Evolutionary conservation across 2,113 vertebrate species (phyloP), one percentile per base, ranked within the genome.

Genomic region (Cephalopterus ornatus): DNA sequence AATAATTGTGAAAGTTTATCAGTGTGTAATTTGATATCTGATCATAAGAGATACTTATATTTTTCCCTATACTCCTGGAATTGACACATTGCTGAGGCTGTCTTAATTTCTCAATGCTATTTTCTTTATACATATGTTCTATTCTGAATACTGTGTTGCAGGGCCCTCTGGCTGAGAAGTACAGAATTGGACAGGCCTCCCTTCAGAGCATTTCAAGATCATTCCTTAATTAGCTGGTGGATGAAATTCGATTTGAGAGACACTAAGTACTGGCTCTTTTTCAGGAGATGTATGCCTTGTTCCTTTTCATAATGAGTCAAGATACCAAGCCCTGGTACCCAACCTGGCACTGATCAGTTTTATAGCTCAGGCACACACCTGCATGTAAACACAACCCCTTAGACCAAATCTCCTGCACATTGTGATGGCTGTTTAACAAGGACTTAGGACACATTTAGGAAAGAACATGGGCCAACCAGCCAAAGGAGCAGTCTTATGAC

Each of bases 101-200:
- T 46, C 62, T 73, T 55, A 66, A 67, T 88, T 80, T 61, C 39
- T 93, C 72, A 59, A 47, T 41, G 35, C 33, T 46, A 5, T 79
- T 88, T 94, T 50, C 70, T 83, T 88, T 30, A 26, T 22, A 44
- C 0, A 0, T 49, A 32, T 67, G 70, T 93, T 88, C 84, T 71
- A 0, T 71, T 59, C 82, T 28, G 35, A 89, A 37, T 35, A 33
- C 50, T 85, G 58, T 35, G 37, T 5, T 63, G 55, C 72, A 86
- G 90, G 32, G 95, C 72, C 90, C 88, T 91, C 88, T 94, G 92
- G 93, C 95, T 94, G 88, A 95, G 79, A 80, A 95, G 50, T 39
- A 92, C 7, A 89, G 83, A 92, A 95, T 5, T 30, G 27, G 75
- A 86, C 82, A 90, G 75, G 61, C 35, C 22, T 92, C 44, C 82